Evolutionary conservation across 2,888 invertebrate genomes (phyloP), one percentile per base, ranked within the genome.

Genomic region (Amorpha juglandis): DNA sequence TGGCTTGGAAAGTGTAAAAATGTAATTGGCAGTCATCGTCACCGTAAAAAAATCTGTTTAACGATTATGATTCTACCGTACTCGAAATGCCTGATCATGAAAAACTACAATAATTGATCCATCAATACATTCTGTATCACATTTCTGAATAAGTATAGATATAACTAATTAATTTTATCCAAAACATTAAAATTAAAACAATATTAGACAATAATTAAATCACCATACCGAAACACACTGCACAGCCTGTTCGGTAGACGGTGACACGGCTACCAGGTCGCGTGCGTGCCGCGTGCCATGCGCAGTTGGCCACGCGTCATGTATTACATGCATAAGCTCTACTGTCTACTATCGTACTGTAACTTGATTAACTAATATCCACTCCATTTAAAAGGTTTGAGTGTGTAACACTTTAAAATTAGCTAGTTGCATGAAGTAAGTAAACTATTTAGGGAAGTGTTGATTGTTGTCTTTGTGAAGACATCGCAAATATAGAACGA

Each of bases 201-300:
- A 27, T 27, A 27, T 27, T 27, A 27, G 27, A 27, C 27, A 3
- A 19, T 38, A 11, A 42, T 58, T 42, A 58, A 12, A 58, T 19
- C 33, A 42, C 6, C 16, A 58, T 58, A 12, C 35, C 16, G 42
- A 12, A 58, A 7, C 9, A 42, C 33, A 16, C n/a, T 7, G 1
- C 58, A 42, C 58, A 19, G 58, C 42, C 38, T 42, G 58, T n/a
- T 12, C 27, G 1, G 19, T 19, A 19, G 6, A 19, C 3, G 21
- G 19, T 4, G 42, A 58, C 42, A 19, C 19, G 38, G 8, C n/a
- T n/a, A n/a, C n/a, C n/a, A 19, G 14, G 69, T 69, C 77, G 77
- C 78, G 77, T 77, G 79, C 48, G 58, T 33, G 77, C 71, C 81
- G 81, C 80, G 83, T 83, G 82, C 69, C 68, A 21, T 12, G 53